Base-by-base conservation (phyloP, 2,888 invertebrate genomes). In the Zaprionus bogoriensis region DNA sequence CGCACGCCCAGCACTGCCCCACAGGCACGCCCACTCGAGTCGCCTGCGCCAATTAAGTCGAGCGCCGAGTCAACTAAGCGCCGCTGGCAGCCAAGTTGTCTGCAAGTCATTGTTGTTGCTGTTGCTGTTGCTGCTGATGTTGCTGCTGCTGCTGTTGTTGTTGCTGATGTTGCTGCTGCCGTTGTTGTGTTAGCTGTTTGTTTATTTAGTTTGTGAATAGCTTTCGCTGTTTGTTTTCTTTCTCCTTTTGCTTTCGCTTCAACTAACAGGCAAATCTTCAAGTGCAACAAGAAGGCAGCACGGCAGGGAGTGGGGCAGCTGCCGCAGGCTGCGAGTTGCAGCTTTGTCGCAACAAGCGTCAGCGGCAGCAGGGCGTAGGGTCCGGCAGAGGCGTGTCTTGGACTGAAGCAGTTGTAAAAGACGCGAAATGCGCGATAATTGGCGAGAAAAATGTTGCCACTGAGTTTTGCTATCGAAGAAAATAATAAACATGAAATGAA, bases 41-140 rank as follows among this genome's bases (percentile, higher is more conserved):
- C 19, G 57, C 60, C 53, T 25, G 19, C 19, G 81, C 69, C 78
- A 75, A 81, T 77, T 81, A 77, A 75, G 67, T 66, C 54, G 67
- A 78, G 81, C 69, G 69, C 57, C 67, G 66, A 79, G 76, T 78
- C 82, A 65, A 74, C 82, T 66, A 47, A 82, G 74, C 50, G 32
- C 66, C 79, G 45, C 27, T 14, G 61, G 65, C 67, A 60, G 48
- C 38, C 60, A 60, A 73, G 63, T 70, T 65, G 61, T 62, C 67
- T 78, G 74, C 73, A 30, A 41, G 48, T 68, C 53, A 32, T 68
- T 53, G 30, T 32, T 47, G 55, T 41, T 41, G 41, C 51, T 55
- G 46, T 52, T 22, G 41, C 3, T 54, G 61, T 42, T 53, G 48
- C 3, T 64, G 58, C 65, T 61, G 74, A 51, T 72, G 51, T 27